Conservation (phyloP, 1,140 invertebrate species). For the Leptinotarsa lineolata region DNA sequence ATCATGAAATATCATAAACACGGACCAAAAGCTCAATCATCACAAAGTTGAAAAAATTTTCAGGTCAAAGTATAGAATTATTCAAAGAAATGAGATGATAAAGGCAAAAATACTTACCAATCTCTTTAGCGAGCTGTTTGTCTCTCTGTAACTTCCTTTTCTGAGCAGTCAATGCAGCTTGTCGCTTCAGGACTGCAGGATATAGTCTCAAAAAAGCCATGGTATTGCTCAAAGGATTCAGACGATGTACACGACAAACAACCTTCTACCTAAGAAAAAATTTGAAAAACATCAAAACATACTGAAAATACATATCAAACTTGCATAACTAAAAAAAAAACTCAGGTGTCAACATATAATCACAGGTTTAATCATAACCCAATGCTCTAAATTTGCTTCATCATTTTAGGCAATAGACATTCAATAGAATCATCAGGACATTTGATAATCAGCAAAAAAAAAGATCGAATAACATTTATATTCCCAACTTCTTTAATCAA, state of each 20-base stretch:
- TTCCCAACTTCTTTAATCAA: too few relatives aligned
- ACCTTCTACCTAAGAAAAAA: conserved; percentile 70
- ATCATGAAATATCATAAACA: conserved; percentile 43
- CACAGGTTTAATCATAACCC: conserved; percentile 61
- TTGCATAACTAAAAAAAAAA: too few relatives aligned
- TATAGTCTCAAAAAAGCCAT: conserved; percentile 89
- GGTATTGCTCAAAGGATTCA: conserved; percentile 92
- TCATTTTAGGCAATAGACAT: background rate
- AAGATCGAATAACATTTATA: too few relatives aligned
- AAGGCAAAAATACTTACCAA: conserved; percentile 62
- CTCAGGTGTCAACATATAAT: conserved; percentile 30
- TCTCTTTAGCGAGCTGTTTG: conserved; percentile 66
- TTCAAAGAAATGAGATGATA: background rate
- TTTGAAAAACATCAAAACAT: conserved; percentile 34
- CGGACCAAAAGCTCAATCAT: conserved; percentile 39
- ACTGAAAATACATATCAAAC: too few relatives aligned
- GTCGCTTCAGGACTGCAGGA: conserved; percentile 83
- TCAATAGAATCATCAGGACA: background rate
- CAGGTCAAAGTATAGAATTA: too few relatives aligned
- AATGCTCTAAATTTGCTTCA: conserved; percentile 58
- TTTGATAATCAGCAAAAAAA: too few relatives aligned
- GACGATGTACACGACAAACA: conserved; percentile 76
- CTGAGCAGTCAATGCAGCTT: conserved; percentile 69
- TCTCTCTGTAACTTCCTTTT: conserved; percentile 64
- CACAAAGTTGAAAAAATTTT: background rate